These are phyloP conservation scores for Stenolophus ochropezus DNA, from an alignment of 2,888 invertebrate genomes.

Conservation along the genomic window DNA sequence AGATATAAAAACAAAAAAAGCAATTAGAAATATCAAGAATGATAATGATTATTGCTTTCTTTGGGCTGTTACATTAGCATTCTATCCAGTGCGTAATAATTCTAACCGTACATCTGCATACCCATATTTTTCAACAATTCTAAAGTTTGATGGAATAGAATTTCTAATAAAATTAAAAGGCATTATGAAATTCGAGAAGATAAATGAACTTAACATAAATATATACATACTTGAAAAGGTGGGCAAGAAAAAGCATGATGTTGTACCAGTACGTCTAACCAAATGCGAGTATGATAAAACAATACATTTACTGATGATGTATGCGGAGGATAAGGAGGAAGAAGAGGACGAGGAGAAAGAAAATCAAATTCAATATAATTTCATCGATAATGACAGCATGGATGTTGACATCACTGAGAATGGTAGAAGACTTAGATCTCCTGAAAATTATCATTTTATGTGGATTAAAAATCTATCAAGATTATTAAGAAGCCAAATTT, in stretches of 20 bases:
- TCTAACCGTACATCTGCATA: slow-evolving; percentile 55
- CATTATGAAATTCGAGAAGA: slow-evolving; percentile 62
- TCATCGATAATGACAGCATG: not conserved
- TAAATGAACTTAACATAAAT: slow-evolving; percentile 63
- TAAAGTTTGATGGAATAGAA: slow-evolving; percentile 60
- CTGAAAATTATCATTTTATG: slow-evolving; percentile 42
- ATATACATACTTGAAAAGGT: slow-evolving; percentile 55
- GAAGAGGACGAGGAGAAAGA: slow-evolving; percentile 16
- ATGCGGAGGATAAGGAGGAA: slow-evolving; percentile 13
- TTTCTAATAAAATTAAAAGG: slow-evolving; percentile 61
- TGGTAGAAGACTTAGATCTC: not conserved
- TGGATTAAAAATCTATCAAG: slow-evolving; percentile 60
- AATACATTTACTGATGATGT: slow-evolving; percentile 59
- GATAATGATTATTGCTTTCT: slow-evolving; percentile 63
- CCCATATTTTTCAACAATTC: slow-evolving; percentile 59
- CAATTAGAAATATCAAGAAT: slow-evolving; percentile 64
- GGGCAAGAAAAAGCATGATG: slow-evolving; percentile 39
- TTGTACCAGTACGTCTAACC: slow-evolving; percentile 61
- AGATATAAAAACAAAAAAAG: slow-evolving; percentile 61
- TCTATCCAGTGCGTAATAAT: slow-evolving; percentile 57
- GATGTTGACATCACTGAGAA: slow-evolving; percentile 21
- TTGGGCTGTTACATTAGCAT: slow-evolving; percentile 61
- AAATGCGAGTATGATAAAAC: slow-evolving; percentile 48
- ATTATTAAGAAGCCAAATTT: slow-evolving; percentile 50
- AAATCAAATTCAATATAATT: slow-evolving; percentile 33